Evolutionary conservation across 2,797 vertebrate species (phyloP).

Genomic region (Bovichtus variegatus): DNA sequence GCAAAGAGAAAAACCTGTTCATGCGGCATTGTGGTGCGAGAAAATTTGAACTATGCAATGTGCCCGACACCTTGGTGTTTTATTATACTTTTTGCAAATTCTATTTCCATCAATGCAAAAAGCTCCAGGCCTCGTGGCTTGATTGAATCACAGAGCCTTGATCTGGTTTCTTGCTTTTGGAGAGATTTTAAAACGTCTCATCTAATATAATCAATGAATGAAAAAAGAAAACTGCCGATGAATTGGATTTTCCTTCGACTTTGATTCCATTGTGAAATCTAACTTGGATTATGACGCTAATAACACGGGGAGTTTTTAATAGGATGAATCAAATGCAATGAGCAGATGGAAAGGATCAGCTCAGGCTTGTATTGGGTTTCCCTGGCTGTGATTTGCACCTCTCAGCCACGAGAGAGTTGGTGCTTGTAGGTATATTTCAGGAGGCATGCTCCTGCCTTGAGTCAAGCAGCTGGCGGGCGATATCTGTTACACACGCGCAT

Average conservation of each 20-base stretch:
- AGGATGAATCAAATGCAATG: slow-evolving; percentile 39
- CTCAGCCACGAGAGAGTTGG: slow-evolving; percentile 35
- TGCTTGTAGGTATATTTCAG: slow-evolving; percentile 74
- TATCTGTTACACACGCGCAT: slow-evolving; percentile 60
- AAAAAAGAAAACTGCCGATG: not conserved
- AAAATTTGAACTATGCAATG: slow-evolving; percentile 51
- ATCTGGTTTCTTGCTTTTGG: slow-evolving; percentile 22
- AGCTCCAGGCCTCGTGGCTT: slow-evolving; percentile 20
- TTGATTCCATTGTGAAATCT: slow-evolving; percentile 34
- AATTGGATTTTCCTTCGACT: slow-evolving; percentile 16
- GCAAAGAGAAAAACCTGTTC: slow-evolving; percentile 5
- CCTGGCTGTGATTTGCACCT: slow-evolving; percentile 48
- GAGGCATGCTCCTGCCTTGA: slow-evolving; percentile 45
- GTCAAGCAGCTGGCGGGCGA: slow-evolving; percentile 60
- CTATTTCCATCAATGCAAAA: slow-evolving; percentile 30
- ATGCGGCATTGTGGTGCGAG: not conserved
- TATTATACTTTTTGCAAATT: slow-evolving; percentile 22
- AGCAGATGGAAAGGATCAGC: slow-evolving; percentile 49
- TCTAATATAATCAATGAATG: slow-evolving; percentile 16
- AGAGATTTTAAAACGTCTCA: slow-evolving; percentile 22
- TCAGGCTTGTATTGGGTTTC: slow-evolving; percentile 45
- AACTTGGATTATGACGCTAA: slow-evolving; percentile 27
- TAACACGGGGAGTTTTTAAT: slow-evolving; percentile 15
- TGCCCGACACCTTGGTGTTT: slow-evolving; percentile 21
- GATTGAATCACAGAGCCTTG: slow-evolving; percentile 43